Conservation (phyloP, 2,888 invertebrate genomes). For the Dione vanillae region DNA sequence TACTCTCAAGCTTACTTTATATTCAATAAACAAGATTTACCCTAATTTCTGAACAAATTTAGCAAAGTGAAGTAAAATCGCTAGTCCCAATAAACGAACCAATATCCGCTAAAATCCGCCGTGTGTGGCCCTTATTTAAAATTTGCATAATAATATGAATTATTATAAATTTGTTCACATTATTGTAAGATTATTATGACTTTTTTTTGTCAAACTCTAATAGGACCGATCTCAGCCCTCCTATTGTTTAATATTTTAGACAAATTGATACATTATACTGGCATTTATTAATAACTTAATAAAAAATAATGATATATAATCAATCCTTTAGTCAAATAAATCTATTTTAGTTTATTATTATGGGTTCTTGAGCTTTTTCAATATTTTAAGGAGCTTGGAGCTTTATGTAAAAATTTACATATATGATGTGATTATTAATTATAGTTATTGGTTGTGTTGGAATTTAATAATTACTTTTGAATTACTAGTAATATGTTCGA, state of each 20-base stretch:
- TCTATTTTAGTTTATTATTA: background rate
- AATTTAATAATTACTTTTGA: too few species aligned
- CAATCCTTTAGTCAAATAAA: constrained; percentile 33
- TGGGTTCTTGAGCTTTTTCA: background rate
- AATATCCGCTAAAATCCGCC: constrained; percentile 41
- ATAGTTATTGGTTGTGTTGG: too few species aligned
- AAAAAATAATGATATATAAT: constrained; percentile 38
- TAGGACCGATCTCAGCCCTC: constrained; percentile 47
- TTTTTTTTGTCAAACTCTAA: constrained; percentile 45
- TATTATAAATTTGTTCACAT: constrained; percentile 50
- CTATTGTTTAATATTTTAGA: constrained; percentile 39
- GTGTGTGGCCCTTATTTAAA: constrained; percentile 54
- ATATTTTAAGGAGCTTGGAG: background rate
- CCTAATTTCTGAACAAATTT: background rate
- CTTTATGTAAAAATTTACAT: too few species aligned
- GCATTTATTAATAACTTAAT: constrained; percentile 34
- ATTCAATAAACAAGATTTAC: background rate
- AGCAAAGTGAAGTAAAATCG: background rate
- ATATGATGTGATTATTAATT: too few species aligned
- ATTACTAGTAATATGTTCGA: too few species aligned
- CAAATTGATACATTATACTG: constrained; percentile 45
- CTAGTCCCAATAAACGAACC: constrained; percentile 23
- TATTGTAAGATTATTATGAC: constrained; percentile 42
- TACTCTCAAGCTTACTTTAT: too few species aligned
- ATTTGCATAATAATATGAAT: constrained; percentile 56